Conservation (phyloP, 2,113 vertebrate species). For the Elaphurus davidianus region DNA sequence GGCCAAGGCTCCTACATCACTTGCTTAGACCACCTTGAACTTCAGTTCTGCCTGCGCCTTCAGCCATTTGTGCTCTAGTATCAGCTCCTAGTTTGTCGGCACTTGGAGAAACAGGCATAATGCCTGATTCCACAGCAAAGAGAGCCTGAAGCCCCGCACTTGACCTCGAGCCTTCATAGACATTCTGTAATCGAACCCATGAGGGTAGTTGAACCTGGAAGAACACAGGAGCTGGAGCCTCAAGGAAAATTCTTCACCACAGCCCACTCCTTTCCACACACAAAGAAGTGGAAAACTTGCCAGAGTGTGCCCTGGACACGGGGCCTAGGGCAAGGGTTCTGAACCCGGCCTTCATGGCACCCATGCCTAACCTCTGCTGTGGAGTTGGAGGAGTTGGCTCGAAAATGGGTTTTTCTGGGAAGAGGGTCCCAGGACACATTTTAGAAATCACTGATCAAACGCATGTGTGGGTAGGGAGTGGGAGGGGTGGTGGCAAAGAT, state of each 20-base stretch:
- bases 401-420: not conserved
- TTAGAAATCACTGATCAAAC: not conserved
- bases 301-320: not conserved
- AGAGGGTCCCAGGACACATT: not conserved
- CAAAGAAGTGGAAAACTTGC: not conserved
- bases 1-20: not conserved
- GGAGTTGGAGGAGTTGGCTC: not conserved
- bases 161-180: not conserved
- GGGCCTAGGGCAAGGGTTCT: not conserved
- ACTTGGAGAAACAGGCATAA: not conserved
- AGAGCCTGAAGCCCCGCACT: not conserved
- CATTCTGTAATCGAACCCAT: not conserved
- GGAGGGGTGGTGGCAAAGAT: not conserved
- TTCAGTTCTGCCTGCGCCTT: not conserved
- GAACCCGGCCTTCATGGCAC: accelerated
- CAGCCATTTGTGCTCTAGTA: not conserved
- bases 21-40: not conserved
- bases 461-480: accelerated
- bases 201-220: not conserved
- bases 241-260: not conserved
- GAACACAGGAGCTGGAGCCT: not conserved
- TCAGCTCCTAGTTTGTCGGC: not conserved
- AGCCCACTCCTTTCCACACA: not conserved
- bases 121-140: not conserved
- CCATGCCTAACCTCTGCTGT: not conserved